Percentiles rank a stretch among this genome's conserved stretches.
Evolutionary conservation across 2,888 invertebrate genomes (phyloP).

Genomic region (Diplolepis rosae): DNA sequence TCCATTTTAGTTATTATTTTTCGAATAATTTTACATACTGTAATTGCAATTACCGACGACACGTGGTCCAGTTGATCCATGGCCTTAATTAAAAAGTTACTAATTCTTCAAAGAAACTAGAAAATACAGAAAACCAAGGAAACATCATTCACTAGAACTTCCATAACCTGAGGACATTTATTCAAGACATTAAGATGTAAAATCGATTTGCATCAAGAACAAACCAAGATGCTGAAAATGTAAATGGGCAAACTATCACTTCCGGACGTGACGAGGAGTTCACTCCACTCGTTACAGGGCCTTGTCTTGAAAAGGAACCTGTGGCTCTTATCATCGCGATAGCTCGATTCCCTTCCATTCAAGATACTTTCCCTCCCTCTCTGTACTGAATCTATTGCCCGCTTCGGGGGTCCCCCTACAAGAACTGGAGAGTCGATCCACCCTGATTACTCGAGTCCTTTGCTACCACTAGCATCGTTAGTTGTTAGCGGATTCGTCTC

Average conservation of each 20-base stretch:
- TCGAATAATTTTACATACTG: too few species aligned
- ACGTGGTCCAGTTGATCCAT: too few species aligned
- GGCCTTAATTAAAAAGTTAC: too few species aligned
- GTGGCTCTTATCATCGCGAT: constrained; percentile 49
- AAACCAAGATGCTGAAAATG: constrained; percentile 21
- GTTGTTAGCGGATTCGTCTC: constrained; percentile 49
- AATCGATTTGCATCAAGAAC: constrained; percentile 23
- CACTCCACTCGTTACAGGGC: constrained; percentile 65
- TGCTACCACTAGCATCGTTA: constrained; percentile 60
- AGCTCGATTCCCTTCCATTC: constrained; percentile 45
- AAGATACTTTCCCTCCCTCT: constrained; percentile 36
- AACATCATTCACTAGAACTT: background rate
- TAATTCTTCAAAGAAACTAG: background rate
- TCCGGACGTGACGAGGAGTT: constrained; percentile 66
- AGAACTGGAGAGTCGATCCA: constrained; percentile 49
- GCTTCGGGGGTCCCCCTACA: constrained; percentile 46
- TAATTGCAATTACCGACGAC: too few species aligned
- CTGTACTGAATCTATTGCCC: constrained; percentile 35
- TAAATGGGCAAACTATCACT: constrained; percentile 35
- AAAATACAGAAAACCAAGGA: constrained; percentile 14
- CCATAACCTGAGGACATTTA: constrained; percentile 25
- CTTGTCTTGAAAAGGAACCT: constrained; percentile 64
- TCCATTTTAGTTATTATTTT: too few species aligned
- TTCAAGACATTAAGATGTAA: constrained; percentile 29
- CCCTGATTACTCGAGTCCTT: constrained; percentile 56